Evolutionary conservation across 2,797 vertebrate species (phyloP).

Genomic region (Pelochelys cantorii): DNA sequence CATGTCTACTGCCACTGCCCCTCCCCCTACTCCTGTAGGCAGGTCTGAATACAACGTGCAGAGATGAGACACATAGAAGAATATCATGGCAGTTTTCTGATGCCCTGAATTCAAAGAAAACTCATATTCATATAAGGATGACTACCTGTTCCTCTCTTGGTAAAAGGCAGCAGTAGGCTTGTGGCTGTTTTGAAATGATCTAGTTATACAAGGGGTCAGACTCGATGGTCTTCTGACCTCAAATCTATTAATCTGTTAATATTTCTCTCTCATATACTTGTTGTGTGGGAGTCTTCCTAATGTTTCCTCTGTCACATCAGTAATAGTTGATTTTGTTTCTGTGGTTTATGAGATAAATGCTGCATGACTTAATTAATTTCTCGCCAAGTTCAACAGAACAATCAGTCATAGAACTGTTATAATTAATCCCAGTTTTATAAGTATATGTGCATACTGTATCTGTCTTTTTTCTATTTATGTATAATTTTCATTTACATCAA

Average conservation of each 20-base stretch:
- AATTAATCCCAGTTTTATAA: background rate
- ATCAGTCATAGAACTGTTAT: background rate
- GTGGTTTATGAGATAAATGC: background rate
- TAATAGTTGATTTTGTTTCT: background rate
- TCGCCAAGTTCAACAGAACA: background rate
- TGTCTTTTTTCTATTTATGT: background rate
- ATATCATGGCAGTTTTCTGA: background rate
- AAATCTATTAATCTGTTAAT: background rate
- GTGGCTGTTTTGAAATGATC: background rate
- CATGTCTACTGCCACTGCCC: too few species aligned
- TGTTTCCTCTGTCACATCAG: background rate
- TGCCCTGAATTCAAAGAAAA: background rate
- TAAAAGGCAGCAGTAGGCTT: background rate
- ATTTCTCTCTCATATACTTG: background rate
- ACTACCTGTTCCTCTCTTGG: background rate
- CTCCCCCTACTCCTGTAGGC: too few species aligned
- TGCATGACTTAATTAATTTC: background rate
- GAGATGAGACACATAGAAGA: background rate
- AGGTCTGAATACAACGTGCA: background rate
- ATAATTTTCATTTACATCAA: background rate
- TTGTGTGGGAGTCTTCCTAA: background rate
- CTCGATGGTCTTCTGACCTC: background rate
- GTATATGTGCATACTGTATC: background rate
- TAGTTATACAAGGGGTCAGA: background rate
- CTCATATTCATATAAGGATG: background rate